A percentile compares a stretch with the other conserved stretches of the same genome.
phyloP scores from a whole-genome alignment of 2,113 vertebrate genomes.

The crab-eating macaque (Macaca fascicularis) region DNA sequence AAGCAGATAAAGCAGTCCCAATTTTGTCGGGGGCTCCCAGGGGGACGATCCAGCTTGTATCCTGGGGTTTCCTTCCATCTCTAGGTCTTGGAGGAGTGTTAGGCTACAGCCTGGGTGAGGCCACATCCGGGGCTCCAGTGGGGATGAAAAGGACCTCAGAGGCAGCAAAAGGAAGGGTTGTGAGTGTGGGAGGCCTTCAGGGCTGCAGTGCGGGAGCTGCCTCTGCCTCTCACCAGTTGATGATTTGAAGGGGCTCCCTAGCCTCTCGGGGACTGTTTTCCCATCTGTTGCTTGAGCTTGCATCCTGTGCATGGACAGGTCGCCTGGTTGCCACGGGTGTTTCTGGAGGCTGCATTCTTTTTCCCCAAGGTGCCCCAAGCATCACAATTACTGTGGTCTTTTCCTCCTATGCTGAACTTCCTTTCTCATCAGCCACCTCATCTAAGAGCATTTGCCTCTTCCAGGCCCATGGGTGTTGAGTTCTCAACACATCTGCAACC shows the following conservation, averaged over 20 bases:
- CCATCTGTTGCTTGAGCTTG: background rate
- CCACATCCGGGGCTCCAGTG: rapidly evolving
- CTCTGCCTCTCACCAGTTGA: background rate
- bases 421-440: background rate
- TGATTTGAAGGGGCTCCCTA: background rate
- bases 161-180: background rate
- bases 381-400: background rate
- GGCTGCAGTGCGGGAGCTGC: background rate
- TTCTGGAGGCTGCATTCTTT: background rate
- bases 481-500: background rate
- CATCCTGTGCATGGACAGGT: background rate
- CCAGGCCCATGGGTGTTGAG: background rate
- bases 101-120: background rate
- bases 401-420: background rate
- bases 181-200: background rate
- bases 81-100: rapidly evolving
- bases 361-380: background rate
- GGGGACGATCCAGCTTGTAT: background rate
- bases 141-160: background rate
- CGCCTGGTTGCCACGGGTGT: background rate
- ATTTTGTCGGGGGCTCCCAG: background rate
- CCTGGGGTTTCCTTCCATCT: background rate
- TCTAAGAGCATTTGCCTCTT: background rate
- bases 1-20: background rate
- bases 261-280: background rate